Evolutionary conservation across 2,888 invertebrate genomes (phyloP), one percentile per base, ranked within the genome.

Genomic region (Cosmorhoe ocellata): DNA sequence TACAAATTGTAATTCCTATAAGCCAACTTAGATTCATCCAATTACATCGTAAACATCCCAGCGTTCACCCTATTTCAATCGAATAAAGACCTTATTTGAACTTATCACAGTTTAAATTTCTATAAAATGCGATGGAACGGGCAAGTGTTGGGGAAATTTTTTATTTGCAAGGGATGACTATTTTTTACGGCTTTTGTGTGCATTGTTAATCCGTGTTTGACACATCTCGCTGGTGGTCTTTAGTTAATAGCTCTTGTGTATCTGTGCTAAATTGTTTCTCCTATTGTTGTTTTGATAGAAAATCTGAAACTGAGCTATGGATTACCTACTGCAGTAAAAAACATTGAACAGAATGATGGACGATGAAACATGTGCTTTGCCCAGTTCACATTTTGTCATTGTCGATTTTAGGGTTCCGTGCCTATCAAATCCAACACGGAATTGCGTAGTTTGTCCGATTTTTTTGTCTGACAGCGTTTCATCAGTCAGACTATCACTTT

Each of bases 1-100:
- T 79, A 81, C 87, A 87, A 86, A 83, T 86, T 84, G 85, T 88
- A 86, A 88, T 88, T 76, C 88, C 82, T 83, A 74, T 89, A 90
- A 89, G 89, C 89, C 86, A 77, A 77, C 74, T 86, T 84, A 79
- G 81, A 86, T 82, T 83, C 83, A 86, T 88, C 84, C 86, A 88
- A 88, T 88, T 88, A 84, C 81, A 79, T 81, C 69, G 74, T 67
- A 83, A 84, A 83, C 75, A 80, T 75, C 73, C 64, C 59, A 56
- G 45, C 11, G 5, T 39, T 9, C 10, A 43, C 39, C 24, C 10
- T 43, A 11, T 1, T 7, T 10, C 38, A 50, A 6, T 5, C 26
- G 10, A 49, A 48, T 70, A 59, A 41, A 40, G 22, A 48, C 53
- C 46, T 58, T 74, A 67, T 48, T 5, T 0, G 0, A n/a, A 0